Evolutionary conservation across 2,113 vertebrate genomes (phyloP).

Genomic region (Sinocyclocheilus maitianheensis): DNA sequence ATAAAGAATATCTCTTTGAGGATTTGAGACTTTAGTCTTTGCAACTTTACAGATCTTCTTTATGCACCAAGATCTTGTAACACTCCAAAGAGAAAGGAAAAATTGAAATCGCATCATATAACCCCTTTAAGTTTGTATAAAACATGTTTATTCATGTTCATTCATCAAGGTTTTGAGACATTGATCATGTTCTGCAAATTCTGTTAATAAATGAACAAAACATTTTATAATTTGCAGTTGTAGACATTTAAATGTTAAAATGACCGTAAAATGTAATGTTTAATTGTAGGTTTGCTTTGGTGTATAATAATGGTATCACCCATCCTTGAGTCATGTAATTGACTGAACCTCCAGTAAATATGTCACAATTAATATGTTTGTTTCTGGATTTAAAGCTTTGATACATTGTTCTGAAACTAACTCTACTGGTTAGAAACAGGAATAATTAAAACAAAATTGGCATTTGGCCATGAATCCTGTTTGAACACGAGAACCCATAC

Average conservation of each 20-base stretch:
- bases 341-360: background rate
- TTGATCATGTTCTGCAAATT: background rate
- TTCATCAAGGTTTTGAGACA: background rate
- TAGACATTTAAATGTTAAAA: background rate
- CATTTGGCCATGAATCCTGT: slow-evolving; percentile 15
- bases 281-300: background rate
- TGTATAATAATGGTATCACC: background rate
- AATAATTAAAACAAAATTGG: background rate
- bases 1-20: no score
- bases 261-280: background rate
- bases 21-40: no score
- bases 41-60: no score
- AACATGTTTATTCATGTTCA: background rate
- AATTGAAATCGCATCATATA: no score
- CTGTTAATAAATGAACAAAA: background rate
- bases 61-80: no score
- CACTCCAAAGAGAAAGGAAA: no score
- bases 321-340: background rate
- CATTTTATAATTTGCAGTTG: background rate
- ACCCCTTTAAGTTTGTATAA: no score
- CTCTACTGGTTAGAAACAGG: background rate
- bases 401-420: background rate
- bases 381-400: background rate
- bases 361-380: background rate
- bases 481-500: slow-evolving; percentile 21